Percentiles rank a stretch among this genome's conserved stretches.
phyloP scores from a whole-genome alignment of 2,797 vertebrate species.

The Hoplostethus mediterraneus region DNA sequence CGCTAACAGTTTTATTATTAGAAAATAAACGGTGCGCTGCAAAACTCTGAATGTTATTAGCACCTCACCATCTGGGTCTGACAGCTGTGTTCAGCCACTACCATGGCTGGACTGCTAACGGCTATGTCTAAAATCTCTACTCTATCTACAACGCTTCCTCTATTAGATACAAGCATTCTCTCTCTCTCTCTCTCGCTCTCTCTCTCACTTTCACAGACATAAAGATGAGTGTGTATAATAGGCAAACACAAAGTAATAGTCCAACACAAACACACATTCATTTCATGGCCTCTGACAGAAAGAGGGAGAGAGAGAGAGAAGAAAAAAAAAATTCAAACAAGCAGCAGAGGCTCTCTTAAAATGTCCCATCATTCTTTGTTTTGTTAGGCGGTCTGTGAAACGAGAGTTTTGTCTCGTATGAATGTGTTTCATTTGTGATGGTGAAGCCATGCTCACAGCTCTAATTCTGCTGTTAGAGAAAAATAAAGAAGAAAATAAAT shows the following conservation, averaged over 20 bases:
- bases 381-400: constrained; percentile 35
- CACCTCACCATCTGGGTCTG: constrained; percentile 81
- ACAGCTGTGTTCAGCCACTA: constrained; percentile 82
- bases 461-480: constrained; percentile 47
- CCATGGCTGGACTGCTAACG: constrained; percentile 75
- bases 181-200: constrained; percentile 25
- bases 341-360: constrained; percentile 28
- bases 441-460: constrained; percentile 38
- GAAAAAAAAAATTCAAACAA: background rate
- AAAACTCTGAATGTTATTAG: constrained; percentile 84
- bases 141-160: constrained; percentile 62
- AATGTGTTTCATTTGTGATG: constrained; percentile 46
- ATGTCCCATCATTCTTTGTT: constrained; percentile 34
- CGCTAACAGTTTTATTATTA: constrained; percentile 87
- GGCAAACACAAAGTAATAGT: background rate
- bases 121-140: constrained; percentile 72
- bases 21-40: constrained; percentile 83
- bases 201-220: constrained; percentile 45
- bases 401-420: constrained; percentile 21
- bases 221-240: constrained; percentile 44
- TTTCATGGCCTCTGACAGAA: constrained; percentile 24
- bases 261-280: constrained; percentile 22
- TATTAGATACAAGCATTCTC: constrained; percentile 3
- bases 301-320: background rate
- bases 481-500: constrained; percentile 1